Evolutionary conservation across 23 tunicate genomes (phyloP), one percentile per base, ranked within the genome.

Genomic region (Clavelina lepadiformis): DNA sequence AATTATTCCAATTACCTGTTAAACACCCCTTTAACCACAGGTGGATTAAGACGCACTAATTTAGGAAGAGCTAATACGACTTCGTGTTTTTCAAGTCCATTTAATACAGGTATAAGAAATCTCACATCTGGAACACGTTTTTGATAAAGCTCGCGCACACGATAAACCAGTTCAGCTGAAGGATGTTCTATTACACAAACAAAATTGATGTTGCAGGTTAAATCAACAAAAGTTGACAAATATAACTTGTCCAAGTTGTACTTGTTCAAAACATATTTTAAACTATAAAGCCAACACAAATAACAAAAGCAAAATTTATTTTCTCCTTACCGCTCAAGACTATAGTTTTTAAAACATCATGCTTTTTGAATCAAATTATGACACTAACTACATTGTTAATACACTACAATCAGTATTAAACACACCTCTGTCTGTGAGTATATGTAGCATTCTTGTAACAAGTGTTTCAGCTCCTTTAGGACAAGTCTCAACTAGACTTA

Each of bases 381-480:
- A n/a, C n/a, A n/a, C n/a, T n/a, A n/a, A n/a, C n/a, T n/a, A n/a
- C n/a, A n/a, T n/a, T n/a, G n/a, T n/a, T n/a, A n/a, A n/a, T n/a
- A n/a, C n/a, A n/a, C n/a, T n/a, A n/a, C n/a, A n/a, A n/a, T n/a
- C n/a, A n/a, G n/a, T n/a, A n/a, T n/a, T n/a, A 53, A 6, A 53
- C 21, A 5, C 5, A 74, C 82, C 82, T 69, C 80, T 80, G 41
- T 94, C 95, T 13, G 99, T 94, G 38, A 94, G 80, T 23, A 82
- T 94, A 54, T 86, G 95, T 33, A 94, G 80, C 75, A 86, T 80
- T 54, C 95, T 56, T 30, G 99, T 94, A 65, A 94, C 95, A 33
- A 94, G 36, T 3, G 99, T 86, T 46, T 94, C 99, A 0, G 91
- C 94, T n/a, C 95, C 95, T 65, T 80, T 69, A 2, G 99, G 99